Percentiles rank a stretch among this genome's conserved stretches.
Evolutionary conservation across 2,797 vertebrate species (phyloP).

Genomic region (Dromococcyx pavoninus): DNA sequence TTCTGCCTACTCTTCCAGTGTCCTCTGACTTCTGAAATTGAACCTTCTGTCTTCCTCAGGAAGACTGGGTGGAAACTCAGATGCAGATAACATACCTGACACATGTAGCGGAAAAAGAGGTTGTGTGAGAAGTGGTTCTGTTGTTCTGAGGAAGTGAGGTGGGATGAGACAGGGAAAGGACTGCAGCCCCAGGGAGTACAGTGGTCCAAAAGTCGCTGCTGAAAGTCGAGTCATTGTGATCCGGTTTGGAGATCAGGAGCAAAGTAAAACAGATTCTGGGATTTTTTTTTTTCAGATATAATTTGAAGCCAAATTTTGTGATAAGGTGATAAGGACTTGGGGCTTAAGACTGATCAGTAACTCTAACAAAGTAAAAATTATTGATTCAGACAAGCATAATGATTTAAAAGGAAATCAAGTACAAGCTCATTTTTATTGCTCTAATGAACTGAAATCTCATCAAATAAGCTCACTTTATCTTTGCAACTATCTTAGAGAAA

Average conservation of each 20-base stretch:
- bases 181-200: background rate
- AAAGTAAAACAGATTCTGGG: background rate
- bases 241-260: background rate
- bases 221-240: background rate
- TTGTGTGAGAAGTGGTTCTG: background rate
- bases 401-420: background rate
- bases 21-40: background rate
- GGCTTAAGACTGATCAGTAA: background rate
- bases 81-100: background rate
- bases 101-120: background rate
- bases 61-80: background rate
- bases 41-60: background rate
- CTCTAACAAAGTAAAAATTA: background rate
- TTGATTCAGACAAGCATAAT: background rate
- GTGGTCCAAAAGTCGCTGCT: background rate
- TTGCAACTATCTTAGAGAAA: background rate
- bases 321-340: background rate
- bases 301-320: background rate
- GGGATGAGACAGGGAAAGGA: background rate
- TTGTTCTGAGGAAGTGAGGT: background rate
- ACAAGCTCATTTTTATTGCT: background rate
- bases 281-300: background rate
- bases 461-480: background rate
- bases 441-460: background rate
- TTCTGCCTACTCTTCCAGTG: background rate